These are phyloP conservation scores for Melipona beecheii DNA, from an alignment of 2,888 invertebrate species.

Conservation along the genomic window DNA sequence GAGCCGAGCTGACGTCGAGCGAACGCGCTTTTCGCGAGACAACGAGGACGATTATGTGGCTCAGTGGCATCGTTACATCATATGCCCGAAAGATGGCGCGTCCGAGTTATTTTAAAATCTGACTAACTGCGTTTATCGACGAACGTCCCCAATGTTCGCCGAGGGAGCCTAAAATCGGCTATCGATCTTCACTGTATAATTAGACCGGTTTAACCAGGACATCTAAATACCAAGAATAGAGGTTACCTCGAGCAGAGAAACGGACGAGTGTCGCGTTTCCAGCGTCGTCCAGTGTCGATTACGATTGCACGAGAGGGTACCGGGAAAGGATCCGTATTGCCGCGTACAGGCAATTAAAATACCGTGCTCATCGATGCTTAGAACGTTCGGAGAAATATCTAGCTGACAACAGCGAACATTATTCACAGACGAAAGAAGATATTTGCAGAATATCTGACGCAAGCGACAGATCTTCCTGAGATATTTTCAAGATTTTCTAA, in stretches of 20 bases:
- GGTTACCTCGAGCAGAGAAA: background rate
- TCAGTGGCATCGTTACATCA: slow-evolving; percentile 15
- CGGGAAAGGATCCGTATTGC: slow-evolving; percentile 55
- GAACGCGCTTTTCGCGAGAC: slow-evolving; percentile 34
- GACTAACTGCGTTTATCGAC: slow-evolving; percentile 29
- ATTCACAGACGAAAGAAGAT: too few relatives aligned
- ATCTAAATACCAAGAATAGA: background rate
- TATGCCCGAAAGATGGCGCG: background rate
- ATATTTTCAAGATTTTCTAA: too few relatives aligned
- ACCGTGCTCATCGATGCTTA: too few relatives aligned
- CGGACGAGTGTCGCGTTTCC: background rate
- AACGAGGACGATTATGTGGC: slow-evolving; percentile 52
- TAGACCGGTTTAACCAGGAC: slow-evolving; percentile 19
- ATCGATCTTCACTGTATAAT: slow-evolving; percentile 8
- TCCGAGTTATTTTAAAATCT: slow-evolving; percentile 38
- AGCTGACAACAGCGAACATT: too few relatives aligned
- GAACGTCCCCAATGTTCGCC: slow-evolving; percentile 4
- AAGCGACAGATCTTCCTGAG: too few relatives aligned
- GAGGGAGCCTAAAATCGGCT: background rate
- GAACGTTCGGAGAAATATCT: too few relatives aligned
- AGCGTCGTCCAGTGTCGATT: too few relatives aligned
- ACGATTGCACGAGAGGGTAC: slow-evolving; percentile 51
- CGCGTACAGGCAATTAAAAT: too few relatives aligned
- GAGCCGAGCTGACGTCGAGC: slow-evolving; percentile 13
- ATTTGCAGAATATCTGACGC: too few relatives aligned